Evolutionary conservation across 1,140 invertebrate genomes (phyloP), one percentile per base, ranked within the genome.

Genomic region (Listronotus bonariensis): DNA sequence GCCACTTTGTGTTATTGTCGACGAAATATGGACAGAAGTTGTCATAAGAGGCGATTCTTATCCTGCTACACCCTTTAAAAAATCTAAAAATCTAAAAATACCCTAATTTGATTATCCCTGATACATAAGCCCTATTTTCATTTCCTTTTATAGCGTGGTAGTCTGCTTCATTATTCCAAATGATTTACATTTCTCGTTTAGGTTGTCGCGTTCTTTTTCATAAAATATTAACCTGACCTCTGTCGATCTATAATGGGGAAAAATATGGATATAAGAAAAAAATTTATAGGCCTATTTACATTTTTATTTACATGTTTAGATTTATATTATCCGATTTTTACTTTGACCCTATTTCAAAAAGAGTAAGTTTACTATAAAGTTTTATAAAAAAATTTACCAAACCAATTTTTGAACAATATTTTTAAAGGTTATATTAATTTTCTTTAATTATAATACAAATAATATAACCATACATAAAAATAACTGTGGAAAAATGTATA

Each of bases 131-230:
- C 6, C 18, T 48, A 48, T 48, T 48, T 48, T 48, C 45, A 48
- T 48, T 48, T 48, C 45, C 45, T 48, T 48, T 48, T 48, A 17
- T 48, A 26, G 45, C 45, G 45, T 48, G 45, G 6, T 18, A 20
- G 18, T 18, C 18, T 6, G 14, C 45, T 17, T 48, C 10, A 45
- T 45, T 45, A 45, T 45, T 45, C 42, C 15, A 45, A 45, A 45
- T 45, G 45, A 48, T 48, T 48, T 48, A 48, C 45, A 48, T 48
- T 48, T 48, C 18, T 18, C 45, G 45, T 48, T 48, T 20, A 12
- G n/a, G 6, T 18, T 48, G 45, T 48, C 45, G 45, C 45, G 14
- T 26, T 18, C 18, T 18, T 48, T 48, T 45, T 48, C 7, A 26
- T 48, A 20, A 48, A 48, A 48, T 48, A 48, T 48, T 20, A 18